These are phyloP conservation scores for Andrena haemorrhoa DNA, from an alignment of 2,888 invertebrate genomes.

Conservation along the genomic window DNA sequence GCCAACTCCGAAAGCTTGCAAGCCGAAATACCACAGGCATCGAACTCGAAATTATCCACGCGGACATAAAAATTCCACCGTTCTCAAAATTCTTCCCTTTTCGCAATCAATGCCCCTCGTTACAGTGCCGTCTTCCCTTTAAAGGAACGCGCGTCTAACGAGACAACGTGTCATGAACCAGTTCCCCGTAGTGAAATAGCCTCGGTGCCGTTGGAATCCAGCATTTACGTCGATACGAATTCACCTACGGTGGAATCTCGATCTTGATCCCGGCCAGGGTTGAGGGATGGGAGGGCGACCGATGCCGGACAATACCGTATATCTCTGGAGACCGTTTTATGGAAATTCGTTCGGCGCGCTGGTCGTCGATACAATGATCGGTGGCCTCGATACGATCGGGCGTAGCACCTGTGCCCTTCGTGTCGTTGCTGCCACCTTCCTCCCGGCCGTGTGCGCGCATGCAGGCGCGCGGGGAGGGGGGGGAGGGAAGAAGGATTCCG, in stretches of 20 bases:
- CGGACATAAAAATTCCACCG: neutral
- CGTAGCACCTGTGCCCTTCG: constrained; percentile 83
- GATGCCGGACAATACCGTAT: constrained; percentile 72
- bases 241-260: constrained; percentile 71
- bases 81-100: neutral
- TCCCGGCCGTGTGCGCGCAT: constrained; percentile 10
- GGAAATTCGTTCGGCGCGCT: constrained; percentile 82
- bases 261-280: constrained; percentile 76
- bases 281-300: constrained; percentile 66
- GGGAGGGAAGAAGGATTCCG: constrained; percentile 48
- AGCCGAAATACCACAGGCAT: neutral
- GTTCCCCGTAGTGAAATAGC: constrained; percentile 41
- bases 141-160: neutral
- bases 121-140: too few relatives aligned
- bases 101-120: too few relatives aligned
- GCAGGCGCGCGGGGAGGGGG: constrained; percentile 26
- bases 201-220: constrained; percentile 63
- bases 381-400: constrained; percentile 81
- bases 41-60: neutral
- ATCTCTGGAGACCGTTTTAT: constrained; percentile 79
- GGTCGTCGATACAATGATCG: constrained; percentile 82
- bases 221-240: constrained; percentile 78
- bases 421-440: constrained; percentile 74
- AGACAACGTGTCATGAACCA: constrained; percentile 13
- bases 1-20: neutral